Evolutionary conservation across 2,113 vertebrate species (phyloP), one percentile per base, ranked within the genome.

Genomic region (Meles meles): DNA sequence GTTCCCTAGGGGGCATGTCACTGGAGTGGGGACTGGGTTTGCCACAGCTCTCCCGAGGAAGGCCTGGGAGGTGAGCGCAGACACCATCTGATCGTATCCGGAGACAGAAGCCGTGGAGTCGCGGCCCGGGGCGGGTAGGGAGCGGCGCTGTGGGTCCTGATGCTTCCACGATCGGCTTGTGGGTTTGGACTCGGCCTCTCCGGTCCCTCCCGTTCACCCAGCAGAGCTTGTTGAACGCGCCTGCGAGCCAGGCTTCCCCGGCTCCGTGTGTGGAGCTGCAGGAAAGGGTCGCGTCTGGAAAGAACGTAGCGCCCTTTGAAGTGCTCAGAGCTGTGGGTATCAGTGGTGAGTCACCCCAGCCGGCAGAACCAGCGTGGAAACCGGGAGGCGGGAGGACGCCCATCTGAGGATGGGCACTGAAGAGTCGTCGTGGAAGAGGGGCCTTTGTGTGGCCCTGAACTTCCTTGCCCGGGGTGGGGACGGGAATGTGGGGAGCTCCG

Each of bases 81-180:
- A n/a, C 7, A 4, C 8, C 5, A 7, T 27, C 8, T 18, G 34
- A 1, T 13, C 2, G 34, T 18, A 1, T 39, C 1, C 9, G 5
- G 37, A 77, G 34, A 55, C 71, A 34, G n/a, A 34, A 5, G 23
- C 49, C 4, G 0, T 31, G 17, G 39, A 44, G 29, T 57, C 7
- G 31, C 20, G 61, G 77, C 6, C 37, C 0, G 0, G 79, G 59
- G 69, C 12, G 18, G 39, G 49, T 47, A 21, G 11, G 27, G 49
- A 18, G 34, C 31, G 27, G 59, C 13, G 7, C 44, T 8, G 27
- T 13, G 37, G 81, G 27, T 47, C 7, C 61, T 31, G 21, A 31
- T 52, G 57, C 55, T 69, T 80, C 39, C 42, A 20, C 10, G 29
- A 6, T 31, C 9, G 2, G 4, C 52, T 1, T 88, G 57, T 44